Percentiles rank a stretch among this genome's conserved stretches.
Evolutionary conservation across 2,888 invertebrate species (phyloP).

Genomic region (Spodoptera exigua): DNA sequence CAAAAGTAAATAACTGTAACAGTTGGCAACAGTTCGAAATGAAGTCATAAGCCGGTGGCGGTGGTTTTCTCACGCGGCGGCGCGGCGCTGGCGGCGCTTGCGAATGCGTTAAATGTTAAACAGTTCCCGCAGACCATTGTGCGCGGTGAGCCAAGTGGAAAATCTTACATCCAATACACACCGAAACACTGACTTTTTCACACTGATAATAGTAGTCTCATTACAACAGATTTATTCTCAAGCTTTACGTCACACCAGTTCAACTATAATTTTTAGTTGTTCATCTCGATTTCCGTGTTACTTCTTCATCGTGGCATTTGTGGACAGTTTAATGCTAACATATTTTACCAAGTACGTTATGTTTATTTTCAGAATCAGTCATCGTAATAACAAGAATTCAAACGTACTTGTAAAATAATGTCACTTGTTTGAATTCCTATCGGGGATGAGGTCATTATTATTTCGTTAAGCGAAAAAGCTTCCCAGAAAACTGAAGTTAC

Average conservation of each 20-base stretch:
- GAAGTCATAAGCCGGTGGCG: constrained; percentile 45
- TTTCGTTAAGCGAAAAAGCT: constrained; percentile 15
- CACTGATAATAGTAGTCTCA: constrained; percentile 54
- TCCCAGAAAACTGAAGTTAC: constrained; percentile 10
- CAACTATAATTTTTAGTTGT: constrained; percentile 14
- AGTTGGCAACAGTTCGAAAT: constrained; percentile 52
- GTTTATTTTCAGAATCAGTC: constrained; percentile 29
- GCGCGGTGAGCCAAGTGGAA: constrained; percentile 72
- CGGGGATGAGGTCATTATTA: constrained; percentile 26
- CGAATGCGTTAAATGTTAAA: constrained; percentile 74
- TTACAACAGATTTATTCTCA: constrained; percentile 51
- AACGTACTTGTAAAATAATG: constrained; percentile 1
- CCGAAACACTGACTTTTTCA: constrained; percentile 68
- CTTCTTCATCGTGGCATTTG: constrained; percentile 2
- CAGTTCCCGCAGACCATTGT: constrained; percentile 79
- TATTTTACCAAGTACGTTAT: constrained; percentile 3
- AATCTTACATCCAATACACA: constrained; percentile 77
- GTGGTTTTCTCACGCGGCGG: constrained; percentile 62
- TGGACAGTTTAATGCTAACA: constrained; percentile 4
- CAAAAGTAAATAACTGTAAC: constrained; percentile 42
- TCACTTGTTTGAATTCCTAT: not conserved
- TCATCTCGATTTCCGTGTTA: constrained; percentile 17
- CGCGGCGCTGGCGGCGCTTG: constrained; percentile 46
- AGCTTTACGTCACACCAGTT: constrained; percentile 48
- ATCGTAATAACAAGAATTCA: constrained; percentile 24